Evolutionary conservation across 2,113 vertebrate species (phyloP).

Genomic region (Arenaria interpres): DNA sequence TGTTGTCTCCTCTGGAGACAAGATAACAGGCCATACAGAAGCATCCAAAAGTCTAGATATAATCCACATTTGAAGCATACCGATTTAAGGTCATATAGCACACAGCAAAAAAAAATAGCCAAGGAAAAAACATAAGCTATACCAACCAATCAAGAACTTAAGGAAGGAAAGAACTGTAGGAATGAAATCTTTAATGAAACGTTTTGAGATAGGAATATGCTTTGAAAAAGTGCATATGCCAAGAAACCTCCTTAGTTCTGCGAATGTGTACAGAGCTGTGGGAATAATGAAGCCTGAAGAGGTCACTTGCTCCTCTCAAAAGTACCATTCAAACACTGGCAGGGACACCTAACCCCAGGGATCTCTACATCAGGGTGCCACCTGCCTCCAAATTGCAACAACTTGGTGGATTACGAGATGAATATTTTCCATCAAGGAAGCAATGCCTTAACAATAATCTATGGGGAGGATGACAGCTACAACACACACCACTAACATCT

Average conservation of each 20-base stretch:
- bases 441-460: background rate
- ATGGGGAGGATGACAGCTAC: background rate
- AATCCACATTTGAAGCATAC: background rate
- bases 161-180: background rate
- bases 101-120: background rate
- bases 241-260: background rate
- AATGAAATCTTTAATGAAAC: background rate
- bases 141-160: background rate
- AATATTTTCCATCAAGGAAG: background rate
- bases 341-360: background rate
- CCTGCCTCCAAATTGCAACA: background rate
- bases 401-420: background rate
- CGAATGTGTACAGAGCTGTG: accelerated
- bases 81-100: background rate
- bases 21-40: background rate
- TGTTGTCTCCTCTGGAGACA: background rate
- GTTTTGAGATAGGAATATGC: background rate
- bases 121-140: background rate
- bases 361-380: background rate
- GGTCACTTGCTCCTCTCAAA: background rate
- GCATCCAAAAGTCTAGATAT: background rate
- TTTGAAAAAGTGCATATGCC: background rate
- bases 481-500: background rate
- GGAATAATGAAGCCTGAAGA: background rate
- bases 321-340: background rate